Evolutionary conservation across 2,113 vertebrate species (phyloP).

Genomic region (Chitala chitala): DNA sequence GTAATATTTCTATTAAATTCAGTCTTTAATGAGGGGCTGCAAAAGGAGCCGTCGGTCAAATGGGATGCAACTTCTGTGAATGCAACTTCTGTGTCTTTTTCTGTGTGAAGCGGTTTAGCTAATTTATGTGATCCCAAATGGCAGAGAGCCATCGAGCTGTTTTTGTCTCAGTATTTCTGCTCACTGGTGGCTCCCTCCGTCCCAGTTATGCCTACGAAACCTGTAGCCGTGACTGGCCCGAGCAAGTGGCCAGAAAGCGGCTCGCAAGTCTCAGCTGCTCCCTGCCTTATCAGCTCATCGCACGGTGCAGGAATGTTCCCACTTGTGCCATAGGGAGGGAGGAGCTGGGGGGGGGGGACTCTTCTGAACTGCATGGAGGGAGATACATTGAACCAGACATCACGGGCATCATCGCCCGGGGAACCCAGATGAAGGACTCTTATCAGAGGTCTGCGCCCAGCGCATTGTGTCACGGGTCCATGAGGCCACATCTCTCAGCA

Average conservation of each 20-base stretch:
- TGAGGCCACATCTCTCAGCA: no score
- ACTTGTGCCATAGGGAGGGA: background rate
- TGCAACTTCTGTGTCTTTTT: background rate
- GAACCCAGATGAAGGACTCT: background rate
- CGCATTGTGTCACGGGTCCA: background rate
- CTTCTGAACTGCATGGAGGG: background rate
- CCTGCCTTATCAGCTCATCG: constrained; percentile 18
- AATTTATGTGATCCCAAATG: background rate
- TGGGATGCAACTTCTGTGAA: background rate
- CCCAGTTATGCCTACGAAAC: background rate
- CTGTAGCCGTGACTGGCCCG: background rate
- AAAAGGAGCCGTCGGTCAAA: background rate
- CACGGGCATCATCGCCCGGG: background rate
- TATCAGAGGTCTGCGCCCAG: background rate
- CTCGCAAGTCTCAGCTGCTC: background rate
- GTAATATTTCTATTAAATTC: no score
- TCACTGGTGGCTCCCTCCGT: background rate
- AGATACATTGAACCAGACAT: constrained; percentile 13
- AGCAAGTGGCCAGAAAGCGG: background rate
- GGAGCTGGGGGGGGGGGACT: background rate
- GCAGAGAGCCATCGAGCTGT: no score
- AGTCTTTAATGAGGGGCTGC: background rate
- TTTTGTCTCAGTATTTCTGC: background rate
- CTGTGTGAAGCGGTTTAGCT: background rate
- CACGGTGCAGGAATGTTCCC: constrained; percentile 15